Evolutionary conservation across 2,113 vertebrate genomes (phyloP), one percentile per base, ranked within the genome.

Genomic region (Hippocampus mohnikei): DNA sequence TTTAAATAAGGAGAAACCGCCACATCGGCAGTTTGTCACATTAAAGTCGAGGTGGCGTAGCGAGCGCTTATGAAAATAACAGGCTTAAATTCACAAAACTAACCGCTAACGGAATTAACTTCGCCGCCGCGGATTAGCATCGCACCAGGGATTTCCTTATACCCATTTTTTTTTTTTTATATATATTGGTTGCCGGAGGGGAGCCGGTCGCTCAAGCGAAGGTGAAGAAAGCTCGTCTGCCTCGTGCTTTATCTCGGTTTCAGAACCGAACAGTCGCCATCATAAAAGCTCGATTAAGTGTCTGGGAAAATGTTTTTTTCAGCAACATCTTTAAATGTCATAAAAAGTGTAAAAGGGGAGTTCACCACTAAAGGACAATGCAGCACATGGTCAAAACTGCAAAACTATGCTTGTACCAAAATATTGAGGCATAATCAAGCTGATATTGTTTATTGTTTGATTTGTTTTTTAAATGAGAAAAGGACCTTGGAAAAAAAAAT

Each of bases 91-190:
- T 81, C 83, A 83, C 81, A 84, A 80, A 60, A 60, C 27, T 60
- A 60, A 77, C 65, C 63, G 60, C 82, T 85, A 84, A 85, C 83
- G 80, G 80, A 87, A 74, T 82, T 85, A 86, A 75, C 82, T 66
- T 77, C 82, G 76, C 77, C 9, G 18, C 69, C 71, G 70, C 64
- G 78, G 75, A 90, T 88, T 85, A 89, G 74, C 72, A 80, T 67
- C 71, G 74, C 55, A 27, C 74, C 69, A 56, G 83, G 82, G 80
- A 90, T 89, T 86, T 84, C 73, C 79, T 77, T 66, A 58, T 66
- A 80, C 66, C 62, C 41, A 53, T 81, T 62, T 25, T 66, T 59
- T 40, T 66, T 50, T 66, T 86, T 83, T 73, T 82, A 73, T 81
- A 53, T 67, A 66, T 89, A 81, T 72, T 85, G 67, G n/a, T 67